A percentile compares a stretch with the other conserved stretches of the same genome.
Conservation (phyloP, 2,797 vertebrate species). For the Sebastes alutus region DNA sequence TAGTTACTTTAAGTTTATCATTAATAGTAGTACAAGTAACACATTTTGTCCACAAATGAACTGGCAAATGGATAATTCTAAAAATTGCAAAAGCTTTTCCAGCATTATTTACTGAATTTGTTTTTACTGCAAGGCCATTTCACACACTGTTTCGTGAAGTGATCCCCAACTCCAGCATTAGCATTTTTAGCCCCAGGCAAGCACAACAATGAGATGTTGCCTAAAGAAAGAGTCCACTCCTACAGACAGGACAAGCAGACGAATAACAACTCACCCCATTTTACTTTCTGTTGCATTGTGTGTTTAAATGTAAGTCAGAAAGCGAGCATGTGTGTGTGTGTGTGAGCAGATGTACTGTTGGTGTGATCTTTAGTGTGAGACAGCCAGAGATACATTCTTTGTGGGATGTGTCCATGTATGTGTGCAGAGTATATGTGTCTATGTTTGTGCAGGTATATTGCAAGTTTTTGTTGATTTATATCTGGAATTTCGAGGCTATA, state of each 20-base stretch:
- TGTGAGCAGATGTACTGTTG: not conserved
- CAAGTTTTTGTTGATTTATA: not conserved
- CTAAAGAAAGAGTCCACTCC: conserved; percentile 16
- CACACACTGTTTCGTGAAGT: not conserved
- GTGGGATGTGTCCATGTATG: not conserved
- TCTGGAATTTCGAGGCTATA: no score
- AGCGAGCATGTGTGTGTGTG: not conserved
- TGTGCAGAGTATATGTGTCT: not conserved
- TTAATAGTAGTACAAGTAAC: not conserved
- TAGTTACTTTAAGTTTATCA: not conserved
- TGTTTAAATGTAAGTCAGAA: not conserved
- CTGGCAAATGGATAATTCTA: not conserved
- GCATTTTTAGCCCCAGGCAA: conserved; percentile 35
- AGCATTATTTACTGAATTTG: not conserved
- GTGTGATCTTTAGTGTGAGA: not conserved
- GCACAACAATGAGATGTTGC: conserved; percentile 24
- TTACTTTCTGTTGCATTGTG: not conserved
- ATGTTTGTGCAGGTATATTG: not conserved
- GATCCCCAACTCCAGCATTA: conserved; percentile 22
- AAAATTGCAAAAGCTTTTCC: not conserved
- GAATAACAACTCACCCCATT: not conserved
- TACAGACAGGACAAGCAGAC: not conserved
- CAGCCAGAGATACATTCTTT: not conserved
- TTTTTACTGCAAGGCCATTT: conserved; percentile 3
- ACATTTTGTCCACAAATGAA: not conserved